A percentile compares a stretch with the other conserved stretches of the same genome.
Evolutionary conservation across 2,113 vertebrate genomes (phyloP).

Genomic region (Catagonus wagneri): DNA sequence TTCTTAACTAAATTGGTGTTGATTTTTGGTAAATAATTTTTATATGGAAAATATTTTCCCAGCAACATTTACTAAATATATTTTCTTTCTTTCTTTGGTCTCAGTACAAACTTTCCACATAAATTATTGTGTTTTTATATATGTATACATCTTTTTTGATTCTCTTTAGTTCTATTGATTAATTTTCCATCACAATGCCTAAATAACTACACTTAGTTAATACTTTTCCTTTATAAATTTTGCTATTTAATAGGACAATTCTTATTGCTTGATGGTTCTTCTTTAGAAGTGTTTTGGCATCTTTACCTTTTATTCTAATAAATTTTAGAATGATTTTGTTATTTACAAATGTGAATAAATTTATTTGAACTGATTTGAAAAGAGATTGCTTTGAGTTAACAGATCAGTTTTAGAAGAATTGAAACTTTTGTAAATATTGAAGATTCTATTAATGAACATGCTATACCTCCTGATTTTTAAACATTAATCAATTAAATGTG

Average conservation of each 20-base stretch:
- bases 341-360: conserved; percentile 15
- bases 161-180: background rate
- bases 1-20: background rate
- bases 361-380: background rate
- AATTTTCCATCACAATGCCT: background rate
- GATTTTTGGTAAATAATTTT: conserved; percentile 3
- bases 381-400: background rate
- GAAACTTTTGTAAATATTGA: background rate
- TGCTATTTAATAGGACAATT: background rate
- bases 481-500: background rate
- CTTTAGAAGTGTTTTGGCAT: background rate
- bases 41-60: background rate
- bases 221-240: background rate
- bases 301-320: background rate
- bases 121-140: background rate
- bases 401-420: background rate
- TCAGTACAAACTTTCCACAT: background rate
- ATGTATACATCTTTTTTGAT: background rate
- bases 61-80: background rate
- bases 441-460: background rate
- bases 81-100: background rate
- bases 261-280: background rate
- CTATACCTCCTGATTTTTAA: background rate
- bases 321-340: background rate
- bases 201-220: background rate